These are phyloP conservation scores for Diglossa cyanea DNA, from an alignment of 2,797 vertebrate species.

Conservation along the genomic window DNA sequence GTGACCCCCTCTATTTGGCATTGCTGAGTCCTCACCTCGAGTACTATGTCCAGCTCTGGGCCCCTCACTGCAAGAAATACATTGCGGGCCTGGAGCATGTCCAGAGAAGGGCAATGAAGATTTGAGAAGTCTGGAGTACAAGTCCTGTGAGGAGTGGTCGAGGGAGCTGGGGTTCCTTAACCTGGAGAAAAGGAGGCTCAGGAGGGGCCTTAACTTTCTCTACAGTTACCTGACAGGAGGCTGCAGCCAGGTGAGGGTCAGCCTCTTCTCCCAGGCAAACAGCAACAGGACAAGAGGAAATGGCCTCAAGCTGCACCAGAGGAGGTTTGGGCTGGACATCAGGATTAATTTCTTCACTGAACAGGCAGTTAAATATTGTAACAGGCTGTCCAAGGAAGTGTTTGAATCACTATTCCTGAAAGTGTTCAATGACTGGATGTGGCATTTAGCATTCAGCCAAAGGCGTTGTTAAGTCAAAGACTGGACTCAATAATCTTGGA, in stretches of 20 bases:
- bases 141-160: not conserved
- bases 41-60: too few species aligned
- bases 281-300: accelerated
- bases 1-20: not conserved
- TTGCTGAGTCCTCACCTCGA: accelerated
- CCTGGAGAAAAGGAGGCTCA: not conserved
- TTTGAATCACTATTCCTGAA: not conserved
- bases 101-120: accelerated
- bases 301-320: not conserved
- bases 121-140: not conserved
- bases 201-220: not conserved
- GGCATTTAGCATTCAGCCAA: not conserved
- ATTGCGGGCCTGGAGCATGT: not conserved
- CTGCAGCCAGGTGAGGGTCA: accelerated
- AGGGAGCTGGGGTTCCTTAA: not conserved
- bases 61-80: not conserved
- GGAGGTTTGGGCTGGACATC: accelerated
- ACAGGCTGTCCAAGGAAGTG: not conserved
- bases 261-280: not conserved
- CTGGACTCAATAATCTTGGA: not conserved
- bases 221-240: not conserved
- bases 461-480: not conserved
- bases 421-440: not conserved
- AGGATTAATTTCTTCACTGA: not conserved
- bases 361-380: not conserved